Conservation (phyloP, 1,140 invertebrate species). For the Lucilia cuprina region DNA sequence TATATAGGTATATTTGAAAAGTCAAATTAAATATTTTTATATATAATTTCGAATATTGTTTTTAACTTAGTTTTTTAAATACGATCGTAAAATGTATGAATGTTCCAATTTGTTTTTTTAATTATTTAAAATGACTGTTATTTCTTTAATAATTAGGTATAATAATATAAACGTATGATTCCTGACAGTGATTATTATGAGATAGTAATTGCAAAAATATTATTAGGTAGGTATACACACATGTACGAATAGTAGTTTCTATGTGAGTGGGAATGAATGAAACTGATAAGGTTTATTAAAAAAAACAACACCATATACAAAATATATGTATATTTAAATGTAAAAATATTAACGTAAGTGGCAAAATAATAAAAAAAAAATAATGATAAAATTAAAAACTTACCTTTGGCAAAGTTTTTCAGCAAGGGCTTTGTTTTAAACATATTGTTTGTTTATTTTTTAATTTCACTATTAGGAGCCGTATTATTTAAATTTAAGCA, state of each 20-base stretch:
- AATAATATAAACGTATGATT: not conserved
- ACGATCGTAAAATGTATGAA: no score
- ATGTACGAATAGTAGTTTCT: not conserved
- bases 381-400: conserved; percentile 20
- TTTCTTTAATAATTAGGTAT: not conserved
- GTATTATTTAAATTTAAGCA: not conserved
- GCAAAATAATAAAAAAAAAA: not conserved
- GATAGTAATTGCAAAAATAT: not conserved
- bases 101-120: no score
- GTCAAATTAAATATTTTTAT: no score
- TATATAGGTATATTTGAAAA: no score
- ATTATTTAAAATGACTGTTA: no score
- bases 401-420: conserved; percentile 54
- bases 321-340: no score
- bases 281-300: not conserved
- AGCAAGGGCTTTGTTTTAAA: conserved; percentile 54
- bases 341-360: no score
- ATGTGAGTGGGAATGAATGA: conserved; percentile 10
- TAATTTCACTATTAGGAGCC: not conserved
- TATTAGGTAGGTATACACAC: no score
- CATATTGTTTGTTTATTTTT: conserved; percentile 41
- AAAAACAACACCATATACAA: not conserved
- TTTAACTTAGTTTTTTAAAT: no score
- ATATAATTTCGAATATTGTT: no score
- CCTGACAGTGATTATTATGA: no score